Evolutionary conservation across 2,113 vertebrate genomes (phyloP).

Genomic region (Microcebus murinus): DNA sequence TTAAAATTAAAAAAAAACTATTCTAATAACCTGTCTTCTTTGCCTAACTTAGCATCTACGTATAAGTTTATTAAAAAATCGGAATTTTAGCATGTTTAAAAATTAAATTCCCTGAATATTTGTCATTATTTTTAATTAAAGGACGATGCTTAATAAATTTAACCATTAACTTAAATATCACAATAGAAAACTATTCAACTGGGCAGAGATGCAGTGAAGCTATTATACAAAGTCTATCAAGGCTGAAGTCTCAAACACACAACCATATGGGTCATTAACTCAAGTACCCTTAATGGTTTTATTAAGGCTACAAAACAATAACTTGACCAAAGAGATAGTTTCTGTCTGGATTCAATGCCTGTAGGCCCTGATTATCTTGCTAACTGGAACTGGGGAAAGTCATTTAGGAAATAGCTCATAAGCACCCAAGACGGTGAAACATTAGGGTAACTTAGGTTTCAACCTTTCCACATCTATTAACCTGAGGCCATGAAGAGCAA

Average conservation of each 20-base stretch:
- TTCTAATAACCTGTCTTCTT: background rate
- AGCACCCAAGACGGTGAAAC: constrained; percentile 54
- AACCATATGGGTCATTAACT: constrained; percentile 58
- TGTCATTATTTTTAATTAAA: constrained; percentile 42
- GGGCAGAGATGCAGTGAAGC: background rate
- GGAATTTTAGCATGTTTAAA: constrained; percentile 10
- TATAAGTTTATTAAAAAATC: constrained; percentile 37
- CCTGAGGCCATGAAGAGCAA: constrained; percentile 56
- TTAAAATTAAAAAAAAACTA: constrained; percentile 33
- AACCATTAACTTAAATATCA: constrained; percentile 47
- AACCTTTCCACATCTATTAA: constrained; percentile 66
- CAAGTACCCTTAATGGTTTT: constrained; percentile 52
- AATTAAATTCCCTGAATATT: constrained; percentile 29
- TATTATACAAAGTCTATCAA: background rate
- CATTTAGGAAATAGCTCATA: constrained; percentile 66
- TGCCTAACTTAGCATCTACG: background rate
- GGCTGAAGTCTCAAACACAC: constrained; percentile 44
- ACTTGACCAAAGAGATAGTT: constrained; percentile 58
- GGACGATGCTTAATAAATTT: constrained; percentile 22
- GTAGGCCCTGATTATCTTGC: constrained; percentile 55
- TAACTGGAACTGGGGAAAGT: constrained; percentile 46
- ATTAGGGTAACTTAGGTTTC: constrained; percentile 38
- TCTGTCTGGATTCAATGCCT: constrained; percentile 63
- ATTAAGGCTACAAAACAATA: constrained; percentile 63
- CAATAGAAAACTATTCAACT: background rate